Evolutionary conservation across 1,140 invertebrate genomes (phyloP).

Genomic region (Ips typographus): DNA sequence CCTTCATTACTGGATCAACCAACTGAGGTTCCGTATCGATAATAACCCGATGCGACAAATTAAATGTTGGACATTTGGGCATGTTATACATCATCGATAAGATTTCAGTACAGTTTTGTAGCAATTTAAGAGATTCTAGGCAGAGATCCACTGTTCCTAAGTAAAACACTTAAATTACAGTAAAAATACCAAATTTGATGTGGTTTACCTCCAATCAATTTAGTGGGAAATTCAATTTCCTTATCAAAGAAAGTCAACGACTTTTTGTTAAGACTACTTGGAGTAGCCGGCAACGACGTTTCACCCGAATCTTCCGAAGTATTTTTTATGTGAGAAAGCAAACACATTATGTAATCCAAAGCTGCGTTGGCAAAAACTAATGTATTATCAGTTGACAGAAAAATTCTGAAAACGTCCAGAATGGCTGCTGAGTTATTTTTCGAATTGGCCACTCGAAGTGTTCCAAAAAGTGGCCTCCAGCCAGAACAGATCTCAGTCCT

Average conservation of each 20-base stretch:
- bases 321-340: slow-evolving; percentile 70
- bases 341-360: slow-evolving; percentile 87
- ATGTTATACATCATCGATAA: slow-evolving; percentile 90
- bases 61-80: slow-evolving; percentile 91
- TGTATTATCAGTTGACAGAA: slow-evolving; percentile 88
- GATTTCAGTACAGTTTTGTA: slow-evolving; percentile 83
- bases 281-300: slow-evolving; percentile 25
- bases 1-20: slow-evolving; percentile 85
- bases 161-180: not conserved
- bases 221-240: slow-evolving; percentile 38
- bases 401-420: slow-evolving; percentile 90
- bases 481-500: slow-evolving; percentile 89
- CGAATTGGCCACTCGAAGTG: slow-evolving; percentile 76
- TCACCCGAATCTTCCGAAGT: slow-evolving; percentile 44
- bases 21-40: slow-evolving; percentile 73
- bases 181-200: not conserved
- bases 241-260: slow-evolving; percentile 31
- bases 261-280: slow-evolving; percentile 28
- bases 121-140: slow-evolving; percentile 80
- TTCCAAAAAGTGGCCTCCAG: slow-evolving; percentile 90
- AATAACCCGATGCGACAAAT: slow-evolving; percentile 85
- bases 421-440: slow-evolving; percentile 71
- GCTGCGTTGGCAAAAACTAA: slow-evolving; percentile 92
- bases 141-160: slow-evolving; percentile 65
- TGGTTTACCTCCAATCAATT: slow-evolving; percentile 21